Evolutionary conservation across 2,113 vertebrate genomes (phyloP), one percentile per base, ranked within the genome.

Genomic region (Dasyurus viverrinus): DNA sequence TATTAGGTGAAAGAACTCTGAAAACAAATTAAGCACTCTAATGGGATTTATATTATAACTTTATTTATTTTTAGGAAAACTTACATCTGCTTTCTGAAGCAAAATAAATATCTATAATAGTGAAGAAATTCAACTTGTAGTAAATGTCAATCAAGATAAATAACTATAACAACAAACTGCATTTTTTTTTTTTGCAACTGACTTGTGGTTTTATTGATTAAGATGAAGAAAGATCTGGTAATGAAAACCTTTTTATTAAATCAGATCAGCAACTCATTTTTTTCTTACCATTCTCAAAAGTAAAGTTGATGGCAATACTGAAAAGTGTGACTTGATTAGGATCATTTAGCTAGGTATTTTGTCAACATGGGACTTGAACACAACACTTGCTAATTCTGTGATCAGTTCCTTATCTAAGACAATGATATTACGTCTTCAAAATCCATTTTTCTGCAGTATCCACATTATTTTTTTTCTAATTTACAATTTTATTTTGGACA

Each of bases 1-100:
- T 91, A 92, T 97, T 92, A 27, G 68, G 0, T 42, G 1, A 50
- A 93, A 52, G 91, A 53, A 27, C 27, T 93, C 95, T 54, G 94
- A 96, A 92, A 8, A 1, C 24, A 93, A 94, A 92, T 22, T 91
- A 53, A 52, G 0, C 91, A 8, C 42, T 52, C 6, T 89, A 93
- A 94, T 47, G 26, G 14, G 90, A 55, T 94, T 93, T 92, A 93
- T 0, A 3, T 95, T 36, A 50, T 14, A 57, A 1, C 0, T 68
- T 0, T 95, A 93, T 22, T 96, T 57, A 10, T 90, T 91, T 57
- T 2, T 52, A 2, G 52, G 90, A 84, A 1, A 14, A 3, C 93
- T 47, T 89, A 0, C 30, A 52, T 2, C 8, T 89, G 9, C 52
- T 84, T 92, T 97, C 3, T 92, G 48, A 52, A 47, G 89, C 12